Evolutionary conservation across 1,140 invertebrate species (phyloP).

Genomic region (roundworm (Caenorhabditis elegans)): DNA sequence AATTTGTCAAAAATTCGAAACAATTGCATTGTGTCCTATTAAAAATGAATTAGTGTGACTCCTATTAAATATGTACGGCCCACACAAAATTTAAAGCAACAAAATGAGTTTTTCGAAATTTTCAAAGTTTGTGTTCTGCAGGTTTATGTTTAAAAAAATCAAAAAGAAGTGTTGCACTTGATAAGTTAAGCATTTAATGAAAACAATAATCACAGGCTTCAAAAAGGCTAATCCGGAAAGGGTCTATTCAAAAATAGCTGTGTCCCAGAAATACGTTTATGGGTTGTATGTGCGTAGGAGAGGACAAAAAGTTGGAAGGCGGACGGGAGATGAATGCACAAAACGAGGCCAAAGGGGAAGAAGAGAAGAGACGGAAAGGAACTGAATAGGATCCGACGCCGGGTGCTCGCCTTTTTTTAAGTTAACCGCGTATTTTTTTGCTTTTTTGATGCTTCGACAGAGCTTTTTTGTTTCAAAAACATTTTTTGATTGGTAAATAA

Average conservation of each 20-base stretch:
- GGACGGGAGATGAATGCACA: slow-evolving; percentile 28
- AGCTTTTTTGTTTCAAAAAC: background rate
- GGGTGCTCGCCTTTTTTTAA: slow-evolving; percentile 12
- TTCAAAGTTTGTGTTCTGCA: too few relatives aligned
- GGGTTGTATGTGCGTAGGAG: background rate
- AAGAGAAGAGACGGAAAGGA: slow-evolving; percentile 29
- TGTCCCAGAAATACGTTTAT: slow-evolving; percentile 30
- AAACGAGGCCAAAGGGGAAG: slow-evolving; percentile 28
- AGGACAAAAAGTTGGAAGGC: slow-evolving; percentile 29
- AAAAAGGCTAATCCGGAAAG: too few relatives aligned
- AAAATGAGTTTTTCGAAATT: too few relatives aligned
- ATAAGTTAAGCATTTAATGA: too few relatives aligned
- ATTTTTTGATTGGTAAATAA: slow-evolving; percentile 2
- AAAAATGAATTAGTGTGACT: too few relatives aligned
- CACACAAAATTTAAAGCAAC: too few relatives aligned
- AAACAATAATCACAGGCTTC: too few relatives aligned
- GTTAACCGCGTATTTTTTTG: slow-evolving; percentile 22
- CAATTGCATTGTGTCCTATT: too few relatives aligned
- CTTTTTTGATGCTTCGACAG: background rate
- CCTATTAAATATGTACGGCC: too few relatives aligned
- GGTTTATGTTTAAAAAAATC: too few relatives aligned
- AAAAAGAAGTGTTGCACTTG: too few relatives aligned
- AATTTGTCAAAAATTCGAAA: too few relatives aligned
- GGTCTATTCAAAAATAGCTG: background rate
- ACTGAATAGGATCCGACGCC: slow-evolving; percentile 12